phyloP scores from a whole-genome alignment of 2,113 vertebrate genomes.

The Amia ocellicauda region DNA sequence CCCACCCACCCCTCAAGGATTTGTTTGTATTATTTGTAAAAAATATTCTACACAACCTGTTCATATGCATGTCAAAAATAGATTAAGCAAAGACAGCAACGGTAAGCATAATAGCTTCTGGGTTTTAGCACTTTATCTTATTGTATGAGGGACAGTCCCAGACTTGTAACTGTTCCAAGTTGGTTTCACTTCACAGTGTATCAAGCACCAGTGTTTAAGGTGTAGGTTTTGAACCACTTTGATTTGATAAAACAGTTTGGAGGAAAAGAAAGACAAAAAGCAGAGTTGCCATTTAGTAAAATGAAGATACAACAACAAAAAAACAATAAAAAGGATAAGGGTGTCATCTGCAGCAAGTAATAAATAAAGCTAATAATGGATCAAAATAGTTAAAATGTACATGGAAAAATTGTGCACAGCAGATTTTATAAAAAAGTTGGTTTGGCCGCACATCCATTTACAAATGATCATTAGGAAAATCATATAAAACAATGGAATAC shows the following conservation, averaged over 20 bases:
- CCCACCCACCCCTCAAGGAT: not conserved
- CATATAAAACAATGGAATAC: slow-evolving; percentile 98
- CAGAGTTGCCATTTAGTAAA: slow-evolving; percentile 49
- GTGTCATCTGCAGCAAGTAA: slow-evolving; percentile 84
- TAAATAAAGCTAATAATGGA: slow-evolving; percentile 90
- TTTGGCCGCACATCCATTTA: slow-evolving; percentile 97
- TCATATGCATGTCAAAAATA: slow-evolving; percentile 30
- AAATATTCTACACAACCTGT: not conserved
- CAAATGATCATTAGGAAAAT: slow-evolving; percentile 87
- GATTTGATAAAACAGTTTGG: slow-evolving; percentile 72
- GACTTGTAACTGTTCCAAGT: slow-evolving; percentile 69
- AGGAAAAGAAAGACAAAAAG: slow-evolving; percentile 47
- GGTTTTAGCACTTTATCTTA: slow-evolving; percentile 47
- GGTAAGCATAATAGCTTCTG: slow-evolving; percentile 37
- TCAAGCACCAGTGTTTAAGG: slow-evolving; percentile 96
- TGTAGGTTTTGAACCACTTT: slow-evolving; percentile 72
- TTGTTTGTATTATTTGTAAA: not conserved
- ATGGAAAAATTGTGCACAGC: slow-evolving; percentile 93
- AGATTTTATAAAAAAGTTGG: slow-evolving; percentile 81
- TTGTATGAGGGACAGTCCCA: slow-evolving; percentile 62
- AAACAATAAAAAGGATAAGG: slow-evolving; percentile 64
- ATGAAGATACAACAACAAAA: slow-evolving; percentile 69
- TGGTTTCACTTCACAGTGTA: slow-evolving; percentile 91
- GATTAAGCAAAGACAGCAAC: slow-evolving; percentile 32
- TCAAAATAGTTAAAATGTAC: slow-evolving; percentile 81